These are phyloP conservation scores for Anolis carolinensis DNA, from an alignment of 2,113 vertebrate species.

Conservation along the genomic window DNA sequence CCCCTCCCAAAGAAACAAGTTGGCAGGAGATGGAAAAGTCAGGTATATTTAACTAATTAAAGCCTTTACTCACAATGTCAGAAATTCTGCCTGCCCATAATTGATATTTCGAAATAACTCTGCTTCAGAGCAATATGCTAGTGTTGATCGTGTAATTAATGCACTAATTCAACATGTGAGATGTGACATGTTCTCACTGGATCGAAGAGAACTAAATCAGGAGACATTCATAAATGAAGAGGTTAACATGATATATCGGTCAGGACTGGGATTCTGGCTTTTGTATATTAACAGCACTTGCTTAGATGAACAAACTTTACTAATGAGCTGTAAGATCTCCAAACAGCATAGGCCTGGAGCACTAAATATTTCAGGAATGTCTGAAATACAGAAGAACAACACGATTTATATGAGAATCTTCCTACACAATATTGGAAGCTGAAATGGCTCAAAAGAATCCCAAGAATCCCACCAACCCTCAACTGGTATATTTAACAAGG, in stretches of 20 bases:
- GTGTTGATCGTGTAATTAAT: constrained; percentile 49
- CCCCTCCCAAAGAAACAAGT: background rate
- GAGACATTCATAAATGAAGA: background rate
- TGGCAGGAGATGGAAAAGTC: constrained; percentile 72
- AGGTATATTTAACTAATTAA: constrained; percentile 66
- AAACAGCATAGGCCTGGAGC: background rate
- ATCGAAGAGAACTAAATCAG: constrained; percentile 1
- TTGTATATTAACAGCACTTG: background rate
- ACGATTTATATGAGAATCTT: background rate
- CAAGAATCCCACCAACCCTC: background rate
- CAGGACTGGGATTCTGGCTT: background rate
- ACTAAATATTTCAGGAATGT: background rate
- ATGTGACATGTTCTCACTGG: constrained; percentile 21
- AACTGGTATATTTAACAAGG: background rate
- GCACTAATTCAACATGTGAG: constrained; percentile 33
- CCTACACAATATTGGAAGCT: no score
- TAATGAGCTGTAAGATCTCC: background rate
- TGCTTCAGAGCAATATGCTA: constrained; percentile 57
- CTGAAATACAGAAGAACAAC: background rate
- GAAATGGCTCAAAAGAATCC: no score
- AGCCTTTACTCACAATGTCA: constrained; percentile 64
- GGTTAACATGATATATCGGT: background rate
- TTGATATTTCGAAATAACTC: constrained; percentile 68
- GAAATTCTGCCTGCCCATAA: constrained; percentile 68
- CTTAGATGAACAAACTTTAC: background rate